Conservation (phyloP, 2,797 vertebrate genomes). For the Chelonia mydas region DNA sequence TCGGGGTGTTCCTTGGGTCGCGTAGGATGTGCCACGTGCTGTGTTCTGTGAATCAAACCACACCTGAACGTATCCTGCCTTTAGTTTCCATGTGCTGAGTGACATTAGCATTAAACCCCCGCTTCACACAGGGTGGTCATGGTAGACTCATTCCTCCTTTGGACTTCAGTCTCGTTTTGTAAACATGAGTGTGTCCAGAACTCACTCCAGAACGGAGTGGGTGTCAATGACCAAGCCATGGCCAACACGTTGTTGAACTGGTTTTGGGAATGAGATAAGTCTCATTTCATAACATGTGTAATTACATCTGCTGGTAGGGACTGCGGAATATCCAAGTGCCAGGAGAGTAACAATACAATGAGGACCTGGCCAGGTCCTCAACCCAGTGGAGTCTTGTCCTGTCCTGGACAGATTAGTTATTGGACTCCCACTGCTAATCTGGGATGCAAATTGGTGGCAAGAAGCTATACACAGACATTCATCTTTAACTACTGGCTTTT, state of each 20-base stretch:
- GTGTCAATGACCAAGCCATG: too few species aligned
- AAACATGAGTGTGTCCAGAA: too few species aligned
- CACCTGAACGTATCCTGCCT: not conserved
- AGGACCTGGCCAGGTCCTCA: not conserved
- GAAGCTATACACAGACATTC: not conserved
- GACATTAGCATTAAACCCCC: not conserved
- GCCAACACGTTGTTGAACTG: not conserved
- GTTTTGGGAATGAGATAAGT: too few species aligned
- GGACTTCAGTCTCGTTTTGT: not conserved
- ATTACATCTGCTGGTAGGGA: not conserved
- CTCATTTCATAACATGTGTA: too few species aligned
- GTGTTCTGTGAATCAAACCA: not conserved
- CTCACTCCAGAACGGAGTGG: not conserved
- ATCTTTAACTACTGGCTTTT: not conserved
- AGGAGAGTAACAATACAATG: not conserved
- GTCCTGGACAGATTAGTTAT: too few species aligned
- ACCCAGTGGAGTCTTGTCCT: not conserved
- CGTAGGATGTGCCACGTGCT: not conserved
- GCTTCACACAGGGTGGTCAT: not conserved
- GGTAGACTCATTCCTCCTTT: not conserved
- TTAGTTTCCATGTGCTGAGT: not conserved
- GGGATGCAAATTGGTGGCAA: not conserved
- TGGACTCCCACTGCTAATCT: not conserved
- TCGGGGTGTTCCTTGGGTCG: not conserved
- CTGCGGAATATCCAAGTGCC: too few species aligned